Evolutionary conservation across 2,888 invertebrate species (phyloP).

Genomic region (Lasioglossum calceatum): DNA sequence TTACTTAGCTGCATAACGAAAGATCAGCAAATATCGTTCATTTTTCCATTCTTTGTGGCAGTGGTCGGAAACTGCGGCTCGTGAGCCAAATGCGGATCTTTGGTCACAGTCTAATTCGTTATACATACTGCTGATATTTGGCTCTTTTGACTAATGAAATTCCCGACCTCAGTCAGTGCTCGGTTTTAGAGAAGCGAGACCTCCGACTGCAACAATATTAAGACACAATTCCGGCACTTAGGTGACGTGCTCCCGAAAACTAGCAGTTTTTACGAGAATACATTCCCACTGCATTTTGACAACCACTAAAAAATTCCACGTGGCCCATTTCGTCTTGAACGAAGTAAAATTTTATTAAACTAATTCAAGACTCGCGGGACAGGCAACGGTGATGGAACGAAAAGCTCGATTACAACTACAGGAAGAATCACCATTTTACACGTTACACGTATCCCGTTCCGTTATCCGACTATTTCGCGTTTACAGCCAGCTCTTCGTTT

Average conservation of each 20-base stretch:
- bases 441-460: neutral
- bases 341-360: neutral
- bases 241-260: neutral
- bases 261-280: neutral
- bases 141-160: no score
- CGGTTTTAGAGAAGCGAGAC: neutral
- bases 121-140: no score
- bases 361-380: neutral
- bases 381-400: neutral
- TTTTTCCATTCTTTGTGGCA: neutral
- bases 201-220: neutral
- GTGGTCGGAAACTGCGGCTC: no score
- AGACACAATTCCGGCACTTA: neutral
- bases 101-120: no score
- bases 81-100: no score
- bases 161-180: neutral
- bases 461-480: constrained; percentile 27
- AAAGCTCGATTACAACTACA: neutral
- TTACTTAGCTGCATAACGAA: neutral
- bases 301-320: neutral
- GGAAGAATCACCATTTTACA: neutral
- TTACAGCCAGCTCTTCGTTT: constrained; percentile 27
- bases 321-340: neutral
- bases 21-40: neutral
- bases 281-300: no score